These are phyloP conservation scores for Cheilosia urbana DNA, from an alignment of 2,888 invertebrate species.

Conservation along the genomic window DNA sequence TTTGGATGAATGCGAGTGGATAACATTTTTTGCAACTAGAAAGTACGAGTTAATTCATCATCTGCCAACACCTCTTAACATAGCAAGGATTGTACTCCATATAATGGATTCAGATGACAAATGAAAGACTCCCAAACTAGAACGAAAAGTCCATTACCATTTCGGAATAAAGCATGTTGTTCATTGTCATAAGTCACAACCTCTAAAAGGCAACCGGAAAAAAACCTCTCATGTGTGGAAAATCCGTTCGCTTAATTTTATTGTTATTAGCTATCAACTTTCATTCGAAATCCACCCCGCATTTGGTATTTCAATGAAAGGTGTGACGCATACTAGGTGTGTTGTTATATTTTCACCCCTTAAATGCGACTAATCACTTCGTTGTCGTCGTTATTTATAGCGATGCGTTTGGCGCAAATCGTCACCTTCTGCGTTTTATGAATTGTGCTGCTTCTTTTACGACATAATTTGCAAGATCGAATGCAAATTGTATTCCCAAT, in stretches of 20 bases:
- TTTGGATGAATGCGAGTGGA: no score
- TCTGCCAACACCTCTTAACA: no score
- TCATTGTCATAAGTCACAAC: background rate
- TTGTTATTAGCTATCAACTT: slow-evolving; percentile 46
- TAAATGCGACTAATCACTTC: background rate
- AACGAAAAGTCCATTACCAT: no score
- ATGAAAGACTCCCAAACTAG: no score
- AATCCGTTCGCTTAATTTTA: background rate
- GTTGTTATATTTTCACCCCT: slow-evolving; percentile 44
- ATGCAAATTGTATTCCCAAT: slow-evolving; percentile 17
- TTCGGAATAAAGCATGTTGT: background rate
- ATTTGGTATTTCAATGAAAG: slow-evolving; percentile 34
- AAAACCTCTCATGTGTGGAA: slow-evolving; percentile 20
- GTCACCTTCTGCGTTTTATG: background rate
- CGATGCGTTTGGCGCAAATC: slow-evolving; percentile 18
- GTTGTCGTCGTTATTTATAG: slow-evolving; percentile 13
- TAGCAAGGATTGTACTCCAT: no score
- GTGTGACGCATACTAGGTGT: slow-evolving; percentile 49
- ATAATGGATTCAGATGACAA: no score
- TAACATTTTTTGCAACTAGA: no score
- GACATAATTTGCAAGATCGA: background rate
- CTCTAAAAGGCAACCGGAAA: slow-evolving; percentile 3
- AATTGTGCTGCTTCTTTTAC: background rate
- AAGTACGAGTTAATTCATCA: no score
- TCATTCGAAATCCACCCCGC: slow-evolving; percentile 21